Base-by-base conservation (phyloP, 2,113 vertebrate genomes). In the Artemisiospiza belli region DNA sequence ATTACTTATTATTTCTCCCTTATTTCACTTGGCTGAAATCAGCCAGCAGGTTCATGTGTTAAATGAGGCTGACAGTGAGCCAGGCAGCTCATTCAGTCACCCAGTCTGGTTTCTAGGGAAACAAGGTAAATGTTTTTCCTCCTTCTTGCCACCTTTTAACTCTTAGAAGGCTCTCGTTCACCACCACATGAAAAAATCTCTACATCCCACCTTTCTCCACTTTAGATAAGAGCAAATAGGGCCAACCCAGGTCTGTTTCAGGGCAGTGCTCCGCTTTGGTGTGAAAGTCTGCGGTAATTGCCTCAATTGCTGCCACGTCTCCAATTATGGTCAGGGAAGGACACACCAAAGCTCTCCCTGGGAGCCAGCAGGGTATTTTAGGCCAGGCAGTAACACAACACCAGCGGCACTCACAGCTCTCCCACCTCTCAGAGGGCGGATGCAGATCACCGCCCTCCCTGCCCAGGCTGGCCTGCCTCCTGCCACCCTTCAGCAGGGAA, bases 71-170 rank as follows among this genome's bases (percentile, higher is more conserved):
- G 72, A 90, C 58, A 54, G 39, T 3, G 75, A 94, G 79, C 64
- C 88, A 93, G 88, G 55, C 90, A 81, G 86, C 81, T 79, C 39
- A 30, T 15, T 39, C 68, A 93, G 89, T 44, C 94, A 87, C 20
- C 3, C 19, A 74, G 94, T 72, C 96, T 87, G 76, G 96, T 97
- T 95, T 95, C 96, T 78, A 96, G 27, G 95, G 94, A 81, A 94
- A 97, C 96, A 82, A 92, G 80, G 94, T 96, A 96, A 97, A 96
- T 97, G 91, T 97, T 97, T 95, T 92, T 35, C 37, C 41, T 87
- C 43, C 31, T 93, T 6, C 54, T 72, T 10, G 21, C 80, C 57
- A 68, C 83, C 68, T 89, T 93, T 95, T 93, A 95, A 93, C 68
- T 81, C 89, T 57, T 83, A 3, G 1, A 47, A 81, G 37, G 79